Evolutionary conservation across 64 coral and sea anemone genomes (phyloP), one percentile per base, ranked within the genome.

Genomic region (Catalaphyllia jardinei): DNA sequence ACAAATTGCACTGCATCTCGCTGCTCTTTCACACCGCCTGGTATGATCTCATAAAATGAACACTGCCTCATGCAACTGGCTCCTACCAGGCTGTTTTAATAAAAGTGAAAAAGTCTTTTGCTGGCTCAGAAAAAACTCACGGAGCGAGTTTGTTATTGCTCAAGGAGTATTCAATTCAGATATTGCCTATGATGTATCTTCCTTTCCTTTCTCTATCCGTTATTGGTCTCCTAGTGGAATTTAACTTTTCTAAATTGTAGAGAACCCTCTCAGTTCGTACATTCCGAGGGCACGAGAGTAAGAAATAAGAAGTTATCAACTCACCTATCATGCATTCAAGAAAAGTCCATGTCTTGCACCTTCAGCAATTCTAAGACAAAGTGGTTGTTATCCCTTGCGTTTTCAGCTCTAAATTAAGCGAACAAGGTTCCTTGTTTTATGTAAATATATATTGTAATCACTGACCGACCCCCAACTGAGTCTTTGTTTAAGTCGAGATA

Each of bases 1-100:
- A 67, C 22, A 25, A 69, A 69, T 69, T 22, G 22, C 65, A 69
- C 25, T n/a, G 22, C 4, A 69, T 69, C 22, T 69, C 65, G 9
- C 22, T 27, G 65, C 10, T 69, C 22, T 24, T 77, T 77, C 19
- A 42, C 74, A 77, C 74, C 74, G 35, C 74, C 74, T 24, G 18
- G 16, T 19, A 77, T 49, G 74, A 77, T n/a, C 25, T 77, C 74
- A 51, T 77, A 77, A 77, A 77, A 77, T 77, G 74, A 24, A 51
- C 74, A 77, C 52, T 77, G 73, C 35, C 22, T 50, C 74, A 11
- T 77, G 19, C 15, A 7, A 20, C n/a, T 4, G 4, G 39, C 22
- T 77, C 74, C 74, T 24, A 30, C 74, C n/a, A n/a, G n/a, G n/a
- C n/a, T 77, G 74, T 42, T 77, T 51, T 51, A n/a, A 50, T 51